Evolutionary conservation across 1,140 invertebrate genomes (phyloP).

Genomic region (Amphibalanus amphitrite): DNA sequence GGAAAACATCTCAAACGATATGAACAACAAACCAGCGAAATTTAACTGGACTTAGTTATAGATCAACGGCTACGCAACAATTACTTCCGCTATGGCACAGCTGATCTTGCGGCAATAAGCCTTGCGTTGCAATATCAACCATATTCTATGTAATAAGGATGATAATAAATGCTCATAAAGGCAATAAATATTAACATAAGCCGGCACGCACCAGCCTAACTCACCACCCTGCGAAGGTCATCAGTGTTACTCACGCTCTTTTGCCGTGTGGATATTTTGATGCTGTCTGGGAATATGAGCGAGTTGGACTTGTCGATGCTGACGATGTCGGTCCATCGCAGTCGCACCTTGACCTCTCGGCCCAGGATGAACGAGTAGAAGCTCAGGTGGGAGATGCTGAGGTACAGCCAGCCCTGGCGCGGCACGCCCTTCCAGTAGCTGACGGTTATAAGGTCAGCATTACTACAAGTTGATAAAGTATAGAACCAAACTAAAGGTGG

Average conservation of each 20-base stretch:
- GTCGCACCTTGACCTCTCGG: conserved; percentile 66
- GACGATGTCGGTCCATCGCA: conserved; percentile 65
- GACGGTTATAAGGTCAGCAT: conserved; percentile 33
- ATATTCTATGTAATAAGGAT: too few species aligned
- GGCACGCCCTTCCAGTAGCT: conserved; percentile 89
- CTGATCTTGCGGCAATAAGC: too few species aligned
- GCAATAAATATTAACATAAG: too few species aligned
- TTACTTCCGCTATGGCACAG: too few species aligned
- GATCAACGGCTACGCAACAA: too few species aligned
- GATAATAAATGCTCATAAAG: too few species aligned
- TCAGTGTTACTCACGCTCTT: conserved; percentile 40
- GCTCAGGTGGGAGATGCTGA: conserved; percentile 86
- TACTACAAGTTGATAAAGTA: conserved; percentile 12
- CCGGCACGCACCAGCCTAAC: too few species aligned
- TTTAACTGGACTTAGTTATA: too few species aligned
- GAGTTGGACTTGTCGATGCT: conserved; percentile 55
- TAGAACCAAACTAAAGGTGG: conserved; percentile 7
- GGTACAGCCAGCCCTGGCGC: conserved; percentile 85
- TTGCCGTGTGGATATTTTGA: conserved; percentile 63
- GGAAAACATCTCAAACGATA: too few species aligned
- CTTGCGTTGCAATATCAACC: too few species aligned
- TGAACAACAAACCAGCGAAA: too few species aligned
- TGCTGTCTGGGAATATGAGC: conserved; percentile 63
- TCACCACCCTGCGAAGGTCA: too few species aligned
- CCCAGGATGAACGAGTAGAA: conserved; percentile 92